Conservation (phyloP, 2,888 invertebrate genomes). For the Dicycla oo region DNA sequence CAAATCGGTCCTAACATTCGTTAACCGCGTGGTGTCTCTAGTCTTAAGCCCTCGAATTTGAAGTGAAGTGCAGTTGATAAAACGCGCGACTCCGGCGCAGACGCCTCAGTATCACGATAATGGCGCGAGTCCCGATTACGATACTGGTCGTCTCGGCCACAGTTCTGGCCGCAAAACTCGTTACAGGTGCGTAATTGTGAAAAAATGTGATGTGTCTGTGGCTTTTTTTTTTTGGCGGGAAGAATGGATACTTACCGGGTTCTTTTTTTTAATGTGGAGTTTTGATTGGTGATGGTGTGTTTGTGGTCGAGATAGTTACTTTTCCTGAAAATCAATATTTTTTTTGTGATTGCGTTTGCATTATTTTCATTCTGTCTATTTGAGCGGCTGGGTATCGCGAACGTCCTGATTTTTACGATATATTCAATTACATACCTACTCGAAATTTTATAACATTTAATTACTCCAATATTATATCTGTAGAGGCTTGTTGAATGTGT, state of each 20-base stretch:
- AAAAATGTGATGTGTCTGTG: conserved; percentile 47
- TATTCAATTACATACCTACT: no score
- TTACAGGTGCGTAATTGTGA: conserved; percentile 72
- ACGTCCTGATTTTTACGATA: no score
- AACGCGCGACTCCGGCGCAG: conserved; percentile 69
- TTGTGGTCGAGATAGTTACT: background rate
- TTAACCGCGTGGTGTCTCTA: conserved; percentile 47
- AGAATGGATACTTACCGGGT: background rate
- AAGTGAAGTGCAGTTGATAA: conserved; percentile 71
- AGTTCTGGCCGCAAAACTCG: conserved; percentile 56
- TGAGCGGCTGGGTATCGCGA: background rate
- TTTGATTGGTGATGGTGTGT: conserved; percentile 1
- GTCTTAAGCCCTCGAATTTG: conserved; percentile 60
- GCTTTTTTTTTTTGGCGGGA: conserved; percentile 6
- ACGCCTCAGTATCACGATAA: conserved; percentile 71
- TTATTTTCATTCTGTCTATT: background rate
- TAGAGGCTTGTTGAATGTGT: no score
- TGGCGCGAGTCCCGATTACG: conserved; percentile 71
- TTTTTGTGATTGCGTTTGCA: background rate
- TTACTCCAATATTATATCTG: no score
- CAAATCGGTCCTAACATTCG: conserved; percentile 37
- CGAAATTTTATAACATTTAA: background rate
- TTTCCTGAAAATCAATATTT: background rate
- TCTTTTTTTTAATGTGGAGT: background rate
- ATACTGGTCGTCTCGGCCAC: conserved; percentile 65